These are phyloP conservation scores for Hycleus cichorii DNA, from an alignment of 1,140 invertebrate species.

Conservation along the genomic window DNA sequence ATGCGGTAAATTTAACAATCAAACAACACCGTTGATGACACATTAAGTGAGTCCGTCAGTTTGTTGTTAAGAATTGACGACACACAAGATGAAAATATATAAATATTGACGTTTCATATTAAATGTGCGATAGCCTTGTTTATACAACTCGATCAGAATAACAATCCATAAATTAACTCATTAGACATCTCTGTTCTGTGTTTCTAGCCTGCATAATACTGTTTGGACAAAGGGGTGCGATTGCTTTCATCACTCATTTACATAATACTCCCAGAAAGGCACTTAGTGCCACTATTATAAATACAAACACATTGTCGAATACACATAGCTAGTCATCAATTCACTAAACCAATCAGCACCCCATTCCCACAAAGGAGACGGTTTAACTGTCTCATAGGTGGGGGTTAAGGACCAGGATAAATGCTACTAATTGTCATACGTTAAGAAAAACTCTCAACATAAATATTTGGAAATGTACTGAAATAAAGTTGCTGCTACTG, in stretches of 20 bases:
- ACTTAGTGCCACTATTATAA: constrained; percentile 37
- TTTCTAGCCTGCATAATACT: constrained; percentile 31
- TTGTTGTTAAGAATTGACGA: constrained; percentile 14
- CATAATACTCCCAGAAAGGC: constrained; percentile 36
- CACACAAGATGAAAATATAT: constrained; percentile 26
- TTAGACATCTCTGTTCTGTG: constrained; percentile 32
- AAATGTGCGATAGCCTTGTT: constrained; percentile 29
- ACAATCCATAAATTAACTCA: constrained; percentile 40
- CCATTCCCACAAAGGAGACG: background rate
- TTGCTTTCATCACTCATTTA: constrained; percentile 37
- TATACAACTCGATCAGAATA: constrained; percentile 31
- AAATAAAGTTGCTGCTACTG: background rate
- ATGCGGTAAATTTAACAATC: constrained; percentile 13
- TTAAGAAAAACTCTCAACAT: constrained; percentile 2
- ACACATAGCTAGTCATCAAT: background rate
- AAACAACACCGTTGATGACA: constrained; percentile 4
- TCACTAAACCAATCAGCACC: constrained; percentile 13
- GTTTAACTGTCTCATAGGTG: too few species aligned
- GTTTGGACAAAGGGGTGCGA: constrained; percentile 37
- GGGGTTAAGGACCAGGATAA: too few species aligned
- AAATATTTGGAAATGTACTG: constrained; percentile 10
- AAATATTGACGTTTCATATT: constrained; percentile 37
- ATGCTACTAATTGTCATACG: background rate
- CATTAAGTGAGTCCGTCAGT: constrained; percentile 14
- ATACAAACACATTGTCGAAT: constrained; percentile 28